Evolutionary conservation across 2,113 vertebrate species (phyloP).

Genomic region (Serinus canaria): DNA sequence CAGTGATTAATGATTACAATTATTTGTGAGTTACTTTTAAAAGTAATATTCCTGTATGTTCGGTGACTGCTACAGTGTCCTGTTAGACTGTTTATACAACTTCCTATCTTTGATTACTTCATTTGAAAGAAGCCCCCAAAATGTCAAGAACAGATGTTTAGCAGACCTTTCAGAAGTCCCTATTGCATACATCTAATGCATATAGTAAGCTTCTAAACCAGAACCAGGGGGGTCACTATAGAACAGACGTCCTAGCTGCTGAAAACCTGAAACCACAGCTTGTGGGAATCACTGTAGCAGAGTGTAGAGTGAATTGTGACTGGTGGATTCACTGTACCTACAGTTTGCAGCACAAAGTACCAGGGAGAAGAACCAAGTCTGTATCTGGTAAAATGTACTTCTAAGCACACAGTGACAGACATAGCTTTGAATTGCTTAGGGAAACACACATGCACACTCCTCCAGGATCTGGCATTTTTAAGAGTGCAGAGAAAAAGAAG

Average conservation of each 20-base stretch:
- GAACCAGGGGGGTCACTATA: not conserved
- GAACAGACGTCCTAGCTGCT: not conserved
- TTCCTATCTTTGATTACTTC: not conserved
- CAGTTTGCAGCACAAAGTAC: not conserved
- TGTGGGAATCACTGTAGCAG: not conserved
- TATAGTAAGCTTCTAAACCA: not conserved
- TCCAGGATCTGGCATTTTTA: not conserved
- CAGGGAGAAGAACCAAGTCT: not conserved
- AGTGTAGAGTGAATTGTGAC: not conserved
- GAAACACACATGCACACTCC: rapidly evolving
- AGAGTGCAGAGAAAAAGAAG: not conserved
- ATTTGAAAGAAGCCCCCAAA: not conserved
- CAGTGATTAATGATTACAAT: not conserved
- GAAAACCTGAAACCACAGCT: rapidly evolving
- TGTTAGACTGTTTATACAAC: not conserved
- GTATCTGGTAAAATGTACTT: not conserved
- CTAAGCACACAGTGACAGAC: not conserved
- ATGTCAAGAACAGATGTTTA: not conserved
- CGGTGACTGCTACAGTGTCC: not conserved
- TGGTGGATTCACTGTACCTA: not conserved
- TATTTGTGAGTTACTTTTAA: not conserved
- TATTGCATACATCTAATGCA: not conserved
- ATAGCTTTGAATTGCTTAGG: not conserved
- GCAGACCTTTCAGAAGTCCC: not conserved
- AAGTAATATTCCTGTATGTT: not conserved